These are phyloP conservation scores for Neelides folsomi DNA, from an alignment of 2,888 invertebrate genomes.

Conservation along the genomic window DNA sequence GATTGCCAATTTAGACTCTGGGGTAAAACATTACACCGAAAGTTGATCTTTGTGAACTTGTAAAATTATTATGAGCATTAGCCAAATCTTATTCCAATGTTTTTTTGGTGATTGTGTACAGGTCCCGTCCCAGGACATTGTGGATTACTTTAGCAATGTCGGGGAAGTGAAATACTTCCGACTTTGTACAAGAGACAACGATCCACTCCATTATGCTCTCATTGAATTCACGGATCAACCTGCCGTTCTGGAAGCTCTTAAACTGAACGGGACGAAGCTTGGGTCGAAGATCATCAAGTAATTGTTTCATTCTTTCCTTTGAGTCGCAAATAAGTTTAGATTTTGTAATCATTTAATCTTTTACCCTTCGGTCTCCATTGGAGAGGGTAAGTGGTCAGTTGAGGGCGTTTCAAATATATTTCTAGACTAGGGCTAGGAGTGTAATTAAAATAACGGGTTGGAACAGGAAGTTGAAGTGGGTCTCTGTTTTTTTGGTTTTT, in stretches of 20 bases:
- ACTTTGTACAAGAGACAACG: constrained; percentile 70
- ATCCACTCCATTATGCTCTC: constrained; percentile 65
- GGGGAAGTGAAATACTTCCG: constrained; percentile 92
- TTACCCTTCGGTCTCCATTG: background rate
- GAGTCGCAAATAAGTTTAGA: background rate
- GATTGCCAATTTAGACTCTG: constrained; percentile 56
- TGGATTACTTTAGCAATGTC: constrained; percentile 70
- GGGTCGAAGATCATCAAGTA: constrained; percentile 40
- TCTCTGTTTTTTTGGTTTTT: too few species aligned
- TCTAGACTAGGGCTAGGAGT: background rate
- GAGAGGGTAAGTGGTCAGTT: too few species aligned
- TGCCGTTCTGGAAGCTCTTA: constrained; percentile 69
- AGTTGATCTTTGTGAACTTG: background rate
- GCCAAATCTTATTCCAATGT: background rate
- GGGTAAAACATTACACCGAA: constrained; percentile 15
- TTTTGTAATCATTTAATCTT: background rate
- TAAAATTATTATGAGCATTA: too few species aligned
- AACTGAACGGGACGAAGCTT: constrained; percentile 57
- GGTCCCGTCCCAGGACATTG: constrained; percentile 58
- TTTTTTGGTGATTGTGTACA: constrained; percentile 4
- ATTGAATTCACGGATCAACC: constrained; percentile 89
- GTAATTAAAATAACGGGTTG: background rate
- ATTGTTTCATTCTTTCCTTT: constrained; percentile 7
- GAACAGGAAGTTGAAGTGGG: background rate
- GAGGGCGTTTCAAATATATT: background rate